Base-by-base conservation (phyloP, 2,888 invertebrate species). In the Synanthedon tipuliformis region DNA sequence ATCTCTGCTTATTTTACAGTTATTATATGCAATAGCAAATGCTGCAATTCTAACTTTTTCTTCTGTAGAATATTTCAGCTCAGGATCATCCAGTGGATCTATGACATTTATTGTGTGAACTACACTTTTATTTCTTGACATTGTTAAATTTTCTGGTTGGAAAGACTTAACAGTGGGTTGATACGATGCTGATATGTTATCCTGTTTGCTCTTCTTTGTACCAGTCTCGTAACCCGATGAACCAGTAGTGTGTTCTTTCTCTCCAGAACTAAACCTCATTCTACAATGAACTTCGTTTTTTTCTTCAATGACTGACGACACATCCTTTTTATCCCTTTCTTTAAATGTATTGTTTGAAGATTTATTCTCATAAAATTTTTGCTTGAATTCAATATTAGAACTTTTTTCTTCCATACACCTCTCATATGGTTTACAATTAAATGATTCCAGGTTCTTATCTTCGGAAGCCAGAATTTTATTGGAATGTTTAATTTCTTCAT, bases 11-110 rank as follows among this genome's bases (percentile, higher is more conserved):
- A 79, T 74, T 71, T 75, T 83, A 57, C 88, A 88, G 55, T 88
- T 88, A 56, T 79, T 81, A 56, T 83, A 81, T 15, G 74, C 76
- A 59, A 88, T 74, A 40, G 88, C 86, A 71, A 71, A 81, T 45
- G 87, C 86, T 54, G 88, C 86, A 51, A 78, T 78, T 58, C 63
- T 71, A 0, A 88, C 75, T 62, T 78, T 73, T 65, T 88, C 87
- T 62, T 80, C 78, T 49, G 86, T 55, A 48, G 80, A 78, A 56
- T 88, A 88, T 41, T 69, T 74, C 11, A 86, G 75, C 71, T 80
- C 73, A 61, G 75, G 75, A 60, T 73, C 69, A 62, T 80, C 75
- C 52, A 69, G 70, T 49, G 77, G 72, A 16, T 71, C 75, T n/a
- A 66, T 55, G n/a, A 78, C 80, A 51, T 70, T 71, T 53, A 79